Conservation (phyloP, 2,797 vertebrate species). For the Schizopygopsis pylzovi region DNA sequence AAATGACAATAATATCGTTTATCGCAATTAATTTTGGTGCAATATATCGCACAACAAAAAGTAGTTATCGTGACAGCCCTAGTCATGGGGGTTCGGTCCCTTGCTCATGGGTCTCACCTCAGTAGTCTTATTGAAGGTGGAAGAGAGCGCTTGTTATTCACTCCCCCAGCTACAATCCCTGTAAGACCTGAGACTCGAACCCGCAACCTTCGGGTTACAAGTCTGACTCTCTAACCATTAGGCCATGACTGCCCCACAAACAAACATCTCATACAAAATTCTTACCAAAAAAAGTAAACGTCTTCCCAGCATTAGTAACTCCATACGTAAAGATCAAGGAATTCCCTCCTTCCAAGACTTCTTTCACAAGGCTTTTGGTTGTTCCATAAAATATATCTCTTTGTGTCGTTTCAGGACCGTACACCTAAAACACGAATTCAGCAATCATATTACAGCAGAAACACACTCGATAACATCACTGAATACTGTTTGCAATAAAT, state of each 20-base stretch:
- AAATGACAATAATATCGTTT: too few relatives aligned
- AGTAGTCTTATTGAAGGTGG: not conserved
- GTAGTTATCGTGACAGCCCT: too few relatives aligned
- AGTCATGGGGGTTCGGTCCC: not conserved
- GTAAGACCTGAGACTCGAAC: not conserved
- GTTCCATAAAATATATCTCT: slow-evolving; percentile 88
- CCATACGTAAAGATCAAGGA: slow-evolving; percentile 93
- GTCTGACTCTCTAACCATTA: not conserved
- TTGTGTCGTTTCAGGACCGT: slow-evolving; percentile 86
- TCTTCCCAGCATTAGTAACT: slow-evolving; percentile 93
- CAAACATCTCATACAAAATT: not conserved
- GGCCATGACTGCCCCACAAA: not conserved
- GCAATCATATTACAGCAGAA: not conserved
- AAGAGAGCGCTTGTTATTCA: not conserved
- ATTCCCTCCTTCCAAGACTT: slow-evolving; percentile 87
- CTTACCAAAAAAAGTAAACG: slow-evolving; percentile 92
- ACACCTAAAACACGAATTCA: slow-evolving; percentile 79
- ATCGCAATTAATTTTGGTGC: too few relatives aligned
- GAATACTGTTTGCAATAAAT: not conserved
- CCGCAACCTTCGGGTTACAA: not conserved
- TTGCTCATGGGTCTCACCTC: not conserved
- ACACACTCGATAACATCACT: not conserved
- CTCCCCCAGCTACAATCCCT: not conserved
- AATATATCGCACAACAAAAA: too few relatives aligned
- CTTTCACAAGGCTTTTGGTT: slow-evolving; percentile 81